Evolutionary conservation across 2,888 invertebrate species (phyloP).

Genomic region (Nycteola revayana): DNA sequence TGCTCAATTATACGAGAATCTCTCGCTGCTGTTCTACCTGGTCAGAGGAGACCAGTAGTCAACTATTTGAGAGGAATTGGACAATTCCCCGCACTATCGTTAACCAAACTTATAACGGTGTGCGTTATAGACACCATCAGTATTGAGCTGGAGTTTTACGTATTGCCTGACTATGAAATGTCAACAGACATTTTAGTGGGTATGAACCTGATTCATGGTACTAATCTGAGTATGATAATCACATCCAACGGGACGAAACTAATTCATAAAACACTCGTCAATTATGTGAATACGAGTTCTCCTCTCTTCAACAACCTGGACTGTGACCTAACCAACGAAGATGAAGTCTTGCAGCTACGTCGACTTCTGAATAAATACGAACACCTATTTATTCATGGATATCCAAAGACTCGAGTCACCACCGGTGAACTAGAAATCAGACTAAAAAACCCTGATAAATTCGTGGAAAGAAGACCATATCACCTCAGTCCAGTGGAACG

Average conservation of each 20-base stretch:
- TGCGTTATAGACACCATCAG: slow-evolving; percentile 18
- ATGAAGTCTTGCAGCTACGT: slow-evolving; percentile 16
- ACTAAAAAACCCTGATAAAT: slow-evolving; percentile 27
- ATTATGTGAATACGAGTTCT: slow-evolving; percentile 8
- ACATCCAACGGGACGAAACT: slow-evolving; percentile 15
- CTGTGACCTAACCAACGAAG: background rate
- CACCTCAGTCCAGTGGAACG: slow-evolving; percentile 29
- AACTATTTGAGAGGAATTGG: slow-evolving; percentile 30
- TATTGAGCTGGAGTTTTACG: slow-evolving; percentile 25
- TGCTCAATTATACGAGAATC: slow-evolving; percentile 33
- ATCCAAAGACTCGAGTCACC: slow-evolving; percentile 28
- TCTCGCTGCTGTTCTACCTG: slow-evolving; percentile 26
- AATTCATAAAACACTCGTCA: slow-evolving; percentile 10
- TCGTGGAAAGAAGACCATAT: slow-evolving; percentile 34
- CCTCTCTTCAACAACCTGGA: background rate
- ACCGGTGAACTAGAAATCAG: slow-evolving; percentile 25
- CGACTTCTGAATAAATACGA: slow-evolving; percentile 16
- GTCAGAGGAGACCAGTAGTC: slow-evolving; percentile 13
- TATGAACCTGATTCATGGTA: slow-evolving; percentile 18
- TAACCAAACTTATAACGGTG: slow-evolving; percentile 5
- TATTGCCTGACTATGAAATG: slow-evolving; percentile 25
- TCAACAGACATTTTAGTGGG: slow-evolving; percentile 20
- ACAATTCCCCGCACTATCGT: slow-evolving; percentile 22
- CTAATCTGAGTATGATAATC: slow-evolving; percentile 20
- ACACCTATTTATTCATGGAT: slow-evolving; percentile 29